Base-by-base conservation (phyloP, 2,113 vertebrate genomes). In the Monopterus albus region DNA sequence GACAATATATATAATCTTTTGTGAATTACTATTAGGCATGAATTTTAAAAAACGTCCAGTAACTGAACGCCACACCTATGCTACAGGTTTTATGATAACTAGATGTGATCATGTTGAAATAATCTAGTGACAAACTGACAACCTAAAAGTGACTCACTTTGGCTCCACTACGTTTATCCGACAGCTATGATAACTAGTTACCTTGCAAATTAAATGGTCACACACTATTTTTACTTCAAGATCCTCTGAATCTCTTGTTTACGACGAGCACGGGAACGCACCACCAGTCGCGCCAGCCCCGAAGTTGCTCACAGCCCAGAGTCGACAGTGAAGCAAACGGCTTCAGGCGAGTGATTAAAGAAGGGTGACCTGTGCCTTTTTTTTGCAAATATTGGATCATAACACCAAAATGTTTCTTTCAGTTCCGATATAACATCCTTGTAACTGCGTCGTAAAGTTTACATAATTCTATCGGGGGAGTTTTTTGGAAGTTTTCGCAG, bases 221-320 rank as follows among this genome's bases (percentile, higher is more conserved):
- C n/a, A n/a, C n/a, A n/a, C n/a, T n/a, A n/a, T n/a, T n/a, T n/a
- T n/a, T n/a, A n/a, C n/a, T n/a, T n/a, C n/a, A n/a, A n/a, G n/a
- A n/a, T n/a, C n/a, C n/a, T n/a, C 4, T 15, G 1, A 52, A 36
- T 2, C 0, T 1, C 1, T 20, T 5, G 5, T 70, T 67, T 66
- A 53, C 72, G 17, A 28, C 5, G n/a, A 42, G 28, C 8, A 0
- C 15, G 0, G 65, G 57, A 85, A 86, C 28, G 74, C 81, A 76
- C 14, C 86, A 43, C 2, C 20, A 1, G 20, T 9, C 21, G 0
- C 25, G 7, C 59, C 40, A 33, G 40, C 10, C 6, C 2, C 45
- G 36, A 18, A 66, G 53, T 26, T 7, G 20, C 35, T n/a, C 3
- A 5, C 40, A 21, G 14, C 15, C 9, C 12, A 56, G 49, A 26